These are phyloP conservation scores for Elegia similella DNA, from an alignment of 2,888 invertebrate genomes.

Conservation along the genomic window DNA sequence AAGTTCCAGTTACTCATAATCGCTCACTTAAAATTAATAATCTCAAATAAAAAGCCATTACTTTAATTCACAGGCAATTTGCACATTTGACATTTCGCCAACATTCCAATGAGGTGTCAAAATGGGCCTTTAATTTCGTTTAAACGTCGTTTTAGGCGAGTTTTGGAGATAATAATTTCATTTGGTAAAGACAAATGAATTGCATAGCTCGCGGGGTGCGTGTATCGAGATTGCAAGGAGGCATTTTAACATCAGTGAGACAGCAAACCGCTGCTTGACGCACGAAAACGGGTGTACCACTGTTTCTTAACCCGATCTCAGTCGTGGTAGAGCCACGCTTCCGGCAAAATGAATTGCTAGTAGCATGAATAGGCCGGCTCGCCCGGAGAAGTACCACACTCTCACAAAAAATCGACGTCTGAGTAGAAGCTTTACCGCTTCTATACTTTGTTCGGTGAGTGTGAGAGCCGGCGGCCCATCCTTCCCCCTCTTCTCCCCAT, in stretches of 20 bases:
- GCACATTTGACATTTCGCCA: conserved; percentile 5
- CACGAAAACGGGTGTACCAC: neutral
- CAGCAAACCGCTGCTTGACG: neutral
- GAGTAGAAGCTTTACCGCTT: too few relatives aligned
- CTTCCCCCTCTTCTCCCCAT: too few relatives aligned
- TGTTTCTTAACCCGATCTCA: neutral
- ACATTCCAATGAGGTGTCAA: conserved; percentile 33
- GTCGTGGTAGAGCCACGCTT: too few relatives aligned
- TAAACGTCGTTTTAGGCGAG: conserved; percentile 40
- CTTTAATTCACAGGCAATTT: neutral
- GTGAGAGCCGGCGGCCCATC: too few relatives aligned
- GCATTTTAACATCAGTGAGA: neutral
- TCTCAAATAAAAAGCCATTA: neutral
- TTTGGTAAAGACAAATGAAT: conserved; percentile 46
- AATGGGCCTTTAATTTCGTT: conserved; percentile 24
- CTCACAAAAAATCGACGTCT: too few relatives aligned
- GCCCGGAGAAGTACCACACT: too few relatives aligned
- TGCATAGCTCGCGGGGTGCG: conserved; percentile 29
- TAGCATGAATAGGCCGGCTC: too few relatives aligned
- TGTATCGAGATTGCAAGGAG: conserved; percentile 16
- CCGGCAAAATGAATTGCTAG: too few relatives aligned
- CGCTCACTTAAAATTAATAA: conserved; percentile 16
- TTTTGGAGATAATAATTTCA: conserved; percentile 38
- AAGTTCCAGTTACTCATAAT: neutral
- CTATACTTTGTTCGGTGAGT: too few relatives aligned